A percentile compares a stretch with the other conserved stretches of the same genome.
Conservation (phyloP, 1,140 invertebrate genomes). For the Eueides isabella region DNA sequence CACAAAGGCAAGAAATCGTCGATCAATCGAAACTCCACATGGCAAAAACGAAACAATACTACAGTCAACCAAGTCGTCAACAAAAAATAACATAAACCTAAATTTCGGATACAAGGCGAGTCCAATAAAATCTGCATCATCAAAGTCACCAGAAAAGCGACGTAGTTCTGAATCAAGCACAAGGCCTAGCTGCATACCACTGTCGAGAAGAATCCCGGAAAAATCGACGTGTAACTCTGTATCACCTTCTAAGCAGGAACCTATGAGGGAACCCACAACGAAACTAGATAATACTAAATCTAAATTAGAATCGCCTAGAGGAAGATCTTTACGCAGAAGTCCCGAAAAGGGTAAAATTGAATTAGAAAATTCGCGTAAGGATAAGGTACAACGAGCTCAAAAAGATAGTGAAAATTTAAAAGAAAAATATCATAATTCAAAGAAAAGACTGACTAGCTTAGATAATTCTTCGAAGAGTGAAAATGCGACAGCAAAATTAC, state of each 20-base stretch:
- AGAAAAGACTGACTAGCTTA: slow-evolving; percentile 82
- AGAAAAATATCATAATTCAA: slow-evolving; percentile 80
- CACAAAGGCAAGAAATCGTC: slow-evolving; percentile 64
- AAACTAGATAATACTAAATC: slow-evolving; percentile 58
- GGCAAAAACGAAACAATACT: slow-evolving; percentile 71
- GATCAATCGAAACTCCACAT: slow-evolving; percentile 65
- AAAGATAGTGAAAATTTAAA: slow-evolving; percentile 75
- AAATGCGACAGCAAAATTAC: slow-evolving; percentile 60
- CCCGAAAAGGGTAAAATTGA: slow-evolving; percentile 74
- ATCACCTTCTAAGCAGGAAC: slow-evolving; percentile 68
- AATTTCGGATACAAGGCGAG: slow-evolving; percentile 64
- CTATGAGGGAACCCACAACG: slow-evolving; percentile 49
- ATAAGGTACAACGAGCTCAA: slow-evolving; percentile 75
- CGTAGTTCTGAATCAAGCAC: slow-evolving; percentile 58
- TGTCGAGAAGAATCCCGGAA: slow-evolving; percentile 68
- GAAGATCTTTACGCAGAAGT: slow-evolving; percentile 57
- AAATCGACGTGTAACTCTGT: slow-evolving; percentile 56
- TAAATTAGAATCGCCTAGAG: slow-evolving; percentile 60
- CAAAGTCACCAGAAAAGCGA: slow-evolving; percentile 63
- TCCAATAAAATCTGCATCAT: slow-evolving; percentile 53
- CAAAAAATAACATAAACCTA: slow-evolving; percentile 67
- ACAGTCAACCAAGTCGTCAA: slow-evolving; percentile 75
- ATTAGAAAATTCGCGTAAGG: slow-evolving; percentile 67
- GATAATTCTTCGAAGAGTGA: slow-evolving; percentile 74
- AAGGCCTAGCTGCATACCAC: slow-evolving; percentile 74